phyloP scores from a whole-genome alignment of 2,797 vertebrate species.

The Cyclopterus lumpus region DNA sequence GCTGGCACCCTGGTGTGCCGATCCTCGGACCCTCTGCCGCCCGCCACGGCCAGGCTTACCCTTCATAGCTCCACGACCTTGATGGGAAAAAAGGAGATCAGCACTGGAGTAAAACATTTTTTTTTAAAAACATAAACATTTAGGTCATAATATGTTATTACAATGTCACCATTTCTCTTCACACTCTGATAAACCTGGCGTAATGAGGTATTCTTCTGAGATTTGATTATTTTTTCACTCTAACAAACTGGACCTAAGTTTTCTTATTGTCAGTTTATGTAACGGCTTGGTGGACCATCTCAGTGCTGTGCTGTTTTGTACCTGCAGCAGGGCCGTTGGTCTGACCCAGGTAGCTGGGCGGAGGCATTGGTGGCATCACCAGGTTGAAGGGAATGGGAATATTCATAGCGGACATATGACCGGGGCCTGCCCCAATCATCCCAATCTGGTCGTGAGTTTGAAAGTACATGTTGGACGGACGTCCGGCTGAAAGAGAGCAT shows the following conservation, averaged over 20 bases:
- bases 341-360: constrained; percentile 93
- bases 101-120: not conserved
- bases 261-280: not conserved
- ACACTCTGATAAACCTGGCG: not conserved
- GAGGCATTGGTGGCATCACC: constrained; percentile 98
- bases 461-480: constrained; percentile 98
- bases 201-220: not conserved
- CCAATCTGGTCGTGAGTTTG: constrained; percentile 99
- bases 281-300: not conserved
- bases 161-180: not conserved
- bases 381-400: constrained; percentile 98
- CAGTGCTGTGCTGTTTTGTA: constrained; percentile 53
- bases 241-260: not conserved
- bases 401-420: constrained; percentile 96
- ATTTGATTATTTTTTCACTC: not conserved
- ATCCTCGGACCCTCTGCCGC: constrained; percentile 91
- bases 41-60: constrained; percentile 93
- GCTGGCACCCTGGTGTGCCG: constrained; percentile 88
- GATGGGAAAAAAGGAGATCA: not conserved
- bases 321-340: constrained; percentile 94
- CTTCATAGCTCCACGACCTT: constrained; percentile 94
- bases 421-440: constrained; percentile 95
- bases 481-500: constrained; percentile 78
- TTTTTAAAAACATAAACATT: no score
- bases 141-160: not conserved